phyloP scores from a whole-genome alignment of 30 jellyfish, hydroid and myxozoan genomes.

The Pelagia noctiluca region DNA sequence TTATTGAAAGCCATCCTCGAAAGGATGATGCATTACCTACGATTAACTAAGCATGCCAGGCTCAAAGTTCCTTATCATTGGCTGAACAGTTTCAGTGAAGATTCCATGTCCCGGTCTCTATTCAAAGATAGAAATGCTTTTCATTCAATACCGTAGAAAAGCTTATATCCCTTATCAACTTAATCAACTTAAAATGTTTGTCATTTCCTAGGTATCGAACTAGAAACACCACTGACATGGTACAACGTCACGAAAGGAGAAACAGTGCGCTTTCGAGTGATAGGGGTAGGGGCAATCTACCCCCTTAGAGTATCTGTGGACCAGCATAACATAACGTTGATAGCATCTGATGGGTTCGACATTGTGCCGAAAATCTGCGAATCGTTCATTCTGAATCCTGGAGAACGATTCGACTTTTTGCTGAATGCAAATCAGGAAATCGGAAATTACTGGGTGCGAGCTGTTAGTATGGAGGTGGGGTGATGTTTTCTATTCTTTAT shows the following conservation, averaged over 20 bases:
- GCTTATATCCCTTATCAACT: too few species aligned
- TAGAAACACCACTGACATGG: slow-evolving; percentile 81
- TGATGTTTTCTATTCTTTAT: too few species aligned
- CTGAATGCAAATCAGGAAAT: slow-evolving; percentile 76
- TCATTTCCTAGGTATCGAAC: slow-evolving; percentile 51
- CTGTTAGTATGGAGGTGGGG: slow-evolving; percentile 90
- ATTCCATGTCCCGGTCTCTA: too few species aligned
- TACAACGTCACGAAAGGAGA: slow-evolving; percentile 77
- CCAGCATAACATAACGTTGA: slow-evolving; percentile 70
- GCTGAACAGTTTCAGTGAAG: too few species aligned
- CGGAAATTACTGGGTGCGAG: slow-evolving; percentile 91
- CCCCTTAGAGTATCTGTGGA: slow-evolving; percentile 93
- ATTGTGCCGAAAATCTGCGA: slow-evolving; percentile 66
- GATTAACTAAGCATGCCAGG: too few species aligned
- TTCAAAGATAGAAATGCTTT: too few species aligned
- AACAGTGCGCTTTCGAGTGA: slow-evolving; percentile 87
- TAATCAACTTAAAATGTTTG: too few species aligned
- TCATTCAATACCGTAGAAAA: too few species aligned
- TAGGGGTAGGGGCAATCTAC: slow-evolving; percentile 83
- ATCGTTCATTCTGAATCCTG: slow-evolving; percentile 85
- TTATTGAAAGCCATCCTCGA: too few species aligned
- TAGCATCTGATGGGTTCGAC: slow-evolving; percentile 90
- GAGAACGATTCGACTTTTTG: slow-evolving; percentile 91
- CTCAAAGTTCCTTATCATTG: too few species aligned
- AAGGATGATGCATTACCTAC: too few species aligned